Evolutionary conservation across 2,797 vertebrate species (phyloP), one percentile per base, ranked within the genome.

Genomic region (Synanceia verrucosa): DNA sequence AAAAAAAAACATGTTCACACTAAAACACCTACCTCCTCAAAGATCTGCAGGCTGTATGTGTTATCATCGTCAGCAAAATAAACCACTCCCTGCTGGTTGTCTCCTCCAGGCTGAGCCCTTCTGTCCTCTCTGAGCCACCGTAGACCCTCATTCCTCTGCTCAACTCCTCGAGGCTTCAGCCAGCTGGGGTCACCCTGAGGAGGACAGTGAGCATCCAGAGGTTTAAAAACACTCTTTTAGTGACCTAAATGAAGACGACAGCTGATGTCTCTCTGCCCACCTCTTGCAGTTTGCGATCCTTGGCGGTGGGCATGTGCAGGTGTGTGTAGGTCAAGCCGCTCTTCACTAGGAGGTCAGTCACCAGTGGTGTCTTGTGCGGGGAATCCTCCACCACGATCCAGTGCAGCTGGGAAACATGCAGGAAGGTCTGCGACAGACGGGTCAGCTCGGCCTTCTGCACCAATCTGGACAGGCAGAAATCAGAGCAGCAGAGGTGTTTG

Each of bases 1-100:
- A 46, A 47, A 39, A 48, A 33, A 24, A 29, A 9, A 58, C 9
- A 34, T 11, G 31, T 18, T 16, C 12, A 9, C 12, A 19, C 14
- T 8, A 7, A 24, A 53, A 14, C 19, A 23, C 65, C 84, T 85
- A 99, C 98, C 96, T 99, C 98, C 74, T 99, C 96, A 87, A 99
- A 99, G 73, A 99, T 93, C 89, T 97, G 95, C 89, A 97, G 89
- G 90, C 97, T 99, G 83, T 99, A 99, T 0, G 98, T 99, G 91
- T 99, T 99, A 78, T 99, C 98, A 14, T 99, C 98, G 1, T 99
- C 98, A 0, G 97, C 98, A 74, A 99, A 99, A 79, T 99, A 99
- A 19, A 99, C 96, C 1, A 98, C 97, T 0, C 95, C 97, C 76
- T 94, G 80, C 14, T 96, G 86, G 79, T 72, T 84, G 56, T 86